phyloP scores from a whole-genome alignment of 2,113 vertebrate genomes.

The Aspiorhynchus laticeps region DNA sequence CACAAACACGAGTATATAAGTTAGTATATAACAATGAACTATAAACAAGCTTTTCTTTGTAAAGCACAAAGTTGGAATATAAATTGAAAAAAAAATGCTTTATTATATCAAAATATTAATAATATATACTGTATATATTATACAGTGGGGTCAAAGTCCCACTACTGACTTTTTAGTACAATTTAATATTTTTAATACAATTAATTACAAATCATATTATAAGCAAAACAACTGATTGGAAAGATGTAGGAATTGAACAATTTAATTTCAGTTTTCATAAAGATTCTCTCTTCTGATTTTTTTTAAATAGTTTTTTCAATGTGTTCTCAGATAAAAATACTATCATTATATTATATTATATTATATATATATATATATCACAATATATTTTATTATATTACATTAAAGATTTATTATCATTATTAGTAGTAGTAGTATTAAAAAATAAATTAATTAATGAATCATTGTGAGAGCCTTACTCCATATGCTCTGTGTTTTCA shows the following conservation, averaged over 20 bases:
- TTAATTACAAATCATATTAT: too few species aligned
- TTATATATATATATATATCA: background rate
- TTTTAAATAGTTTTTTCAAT: too few species aligned
- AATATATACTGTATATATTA: background rate
- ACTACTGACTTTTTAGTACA: background rate
- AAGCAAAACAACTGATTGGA: too few species aligned
- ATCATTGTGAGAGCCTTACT: conserved; percentile 63
- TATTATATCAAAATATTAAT: background rate
- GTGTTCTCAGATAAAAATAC: too few species aligned
- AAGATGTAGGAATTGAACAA: too few species aligned
- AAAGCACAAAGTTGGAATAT: background rate
- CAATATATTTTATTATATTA: background rate
- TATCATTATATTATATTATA: too few species aligned
- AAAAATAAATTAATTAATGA: background rate
- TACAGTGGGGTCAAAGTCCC: background rate
- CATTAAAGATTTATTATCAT: too few species aligned
- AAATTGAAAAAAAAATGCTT: background rate
- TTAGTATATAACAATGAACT: background rate
- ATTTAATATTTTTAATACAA: background rate
- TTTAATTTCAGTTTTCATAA: background rate
- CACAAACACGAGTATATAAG: background rate
- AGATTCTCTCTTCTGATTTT: too few species aligned
- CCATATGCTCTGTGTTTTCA: conserved; percentile 51
- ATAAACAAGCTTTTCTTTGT: background rate
- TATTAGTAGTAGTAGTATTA: too few species aligned